A percentile compares a stretch with the other conserved stretches of the same genome.
Evolutionary conservation across 2,888 invertebrate species (phyloP).

Genomic region (Merodon equestris): DNA sequence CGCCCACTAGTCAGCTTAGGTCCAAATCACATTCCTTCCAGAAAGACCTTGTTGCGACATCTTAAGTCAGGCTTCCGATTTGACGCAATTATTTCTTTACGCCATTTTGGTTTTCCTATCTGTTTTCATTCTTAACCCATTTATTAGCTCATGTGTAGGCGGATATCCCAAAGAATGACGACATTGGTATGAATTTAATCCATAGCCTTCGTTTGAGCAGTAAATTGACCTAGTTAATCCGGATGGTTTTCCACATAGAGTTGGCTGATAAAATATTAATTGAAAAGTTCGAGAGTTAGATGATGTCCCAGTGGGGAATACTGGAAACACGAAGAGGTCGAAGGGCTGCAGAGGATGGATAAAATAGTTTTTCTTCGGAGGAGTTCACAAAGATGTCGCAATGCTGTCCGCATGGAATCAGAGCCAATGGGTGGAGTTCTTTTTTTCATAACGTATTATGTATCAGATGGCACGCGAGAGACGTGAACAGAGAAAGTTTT

Average conservation of each 20-base stretch:
- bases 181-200: constrained; percentile 42
- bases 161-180: constrained; percentile 21
- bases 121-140: constrained; percentile 6
- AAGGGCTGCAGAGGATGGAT: too few relatives aligned
- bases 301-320: too few relatives aligned
- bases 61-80: constrained; percentile 2
- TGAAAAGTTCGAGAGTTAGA: constrained; percentile 15
- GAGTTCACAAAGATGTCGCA: too few relatives aligned
- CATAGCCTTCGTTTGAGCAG: constrained; percentile 10
- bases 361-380: too few relatives aligned
- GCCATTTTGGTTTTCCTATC: constrained; percentile 5
- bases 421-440: too few relatives aligned
- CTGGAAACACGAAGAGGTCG: too few relatives aligned
- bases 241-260: constrained; percentile 7
- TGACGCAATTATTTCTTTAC: constrained; percentile 12
- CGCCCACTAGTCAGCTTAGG: constrained; percentile 3
- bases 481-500: too few relatives aligned
- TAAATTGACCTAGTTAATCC: constrained; percentile 43
- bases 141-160: constrained; percentile 3
- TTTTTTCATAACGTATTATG: too few relatives aligned
- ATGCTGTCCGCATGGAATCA: too few relatives aligned
- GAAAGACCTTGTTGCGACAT: constrained; percentile 17
- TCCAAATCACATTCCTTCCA: constrained; percentile 10
- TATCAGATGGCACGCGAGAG: too few relatives aligned
- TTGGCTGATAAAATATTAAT: constrained; percentile 37